Evolutionary conservation across 2,888 invertebrate genomes (phyloP).

Genomic region (Lycia hirtaria): DNA sequence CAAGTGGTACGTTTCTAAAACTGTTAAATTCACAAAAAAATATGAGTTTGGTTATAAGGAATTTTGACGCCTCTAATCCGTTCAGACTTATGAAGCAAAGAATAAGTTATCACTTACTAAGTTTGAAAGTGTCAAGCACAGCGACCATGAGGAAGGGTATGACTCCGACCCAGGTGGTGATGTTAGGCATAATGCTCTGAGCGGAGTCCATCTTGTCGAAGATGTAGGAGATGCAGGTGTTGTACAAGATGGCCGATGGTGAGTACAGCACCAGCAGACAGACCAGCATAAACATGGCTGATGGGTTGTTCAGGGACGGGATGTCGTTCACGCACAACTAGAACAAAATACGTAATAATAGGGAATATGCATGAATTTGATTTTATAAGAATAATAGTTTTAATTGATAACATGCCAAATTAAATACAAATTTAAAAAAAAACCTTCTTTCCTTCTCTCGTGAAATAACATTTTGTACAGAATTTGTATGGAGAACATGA

Average conservation of each 20-base stretch:
- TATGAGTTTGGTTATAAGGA: too few relatives aligned
- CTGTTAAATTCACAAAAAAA: too few relatives aligned
- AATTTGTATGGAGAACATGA: too few relatives aligned
- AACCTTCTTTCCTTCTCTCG: too few relatives aligned
- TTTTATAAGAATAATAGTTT: too few relatives aligned
- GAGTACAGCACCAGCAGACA: conserved; percentile 89
- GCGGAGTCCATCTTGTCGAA: conserved; percentile 94
- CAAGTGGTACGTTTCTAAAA: too few relatives aligned
- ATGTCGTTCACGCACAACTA: conserved; percentile 89
- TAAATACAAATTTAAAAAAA: too few relatives aligned
- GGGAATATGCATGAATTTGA: too few relatives aligned
- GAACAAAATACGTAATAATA: conserved; percentile 8
- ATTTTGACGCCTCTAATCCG: too few relatives aligned
- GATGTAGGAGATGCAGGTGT: conserved; percentile 91
- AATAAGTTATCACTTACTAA: conserved; percentile 80
- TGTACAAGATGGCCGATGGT: conserved; percentile 90
- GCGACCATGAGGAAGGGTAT: conserved; percentile 91
- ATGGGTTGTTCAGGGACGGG: conserved; percentile 88
- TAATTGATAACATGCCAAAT: too few relatives aligned
- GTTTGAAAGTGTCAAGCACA: conserved; percentile 89
- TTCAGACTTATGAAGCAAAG: too few relatives aligned
- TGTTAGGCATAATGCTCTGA: conserved; percentile 91
- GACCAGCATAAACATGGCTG: conserved; percentile 89
- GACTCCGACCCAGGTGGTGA: conserved; percentile 90
- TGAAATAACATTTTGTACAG: too few relatives aligned